Evolutionary conservation across 2,113 vertebrate species (phyloP).

Genomic region (Poeciliopsis occidentalis): DNA sequence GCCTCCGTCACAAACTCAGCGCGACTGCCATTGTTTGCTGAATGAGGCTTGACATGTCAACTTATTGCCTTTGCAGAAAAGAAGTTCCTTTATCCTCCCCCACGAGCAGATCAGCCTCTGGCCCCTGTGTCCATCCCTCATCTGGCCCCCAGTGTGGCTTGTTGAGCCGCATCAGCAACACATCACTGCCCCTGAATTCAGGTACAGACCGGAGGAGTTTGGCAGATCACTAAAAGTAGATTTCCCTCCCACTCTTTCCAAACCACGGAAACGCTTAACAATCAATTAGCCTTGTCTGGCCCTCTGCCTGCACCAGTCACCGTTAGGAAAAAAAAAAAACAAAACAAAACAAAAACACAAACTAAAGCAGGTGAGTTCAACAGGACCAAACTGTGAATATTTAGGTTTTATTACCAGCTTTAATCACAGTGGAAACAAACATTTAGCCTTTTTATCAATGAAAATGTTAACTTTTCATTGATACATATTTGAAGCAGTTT

Average conservation of each 20-base stretch:
- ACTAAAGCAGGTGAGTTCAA: constrained; percentile 35
- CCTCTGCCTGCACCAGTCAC: constrained; percentile 17
- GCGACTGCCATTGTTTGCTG: constrained; percentile 61
- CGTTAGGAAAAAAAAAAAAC: neutral
- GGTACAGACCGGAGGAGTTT: constrained; percentile 74
- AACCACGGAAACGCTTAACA: constrained; percentile 82
- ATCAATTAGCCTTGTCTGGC: constrained; percentile 80
- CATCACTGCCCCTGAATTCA: constrained; percentile 77
- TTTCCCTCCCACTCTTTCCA: constrained; percentile 55
- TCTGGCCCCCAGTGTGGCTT: constrained; percentile 64
- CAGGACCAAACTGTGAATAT: constrained; percentile 1
- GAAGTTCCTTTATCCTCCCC: constrained; percentile 65
- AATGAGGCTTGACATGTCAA: constrained; percentile 74
- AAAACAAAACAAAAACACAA: too few species aligned
- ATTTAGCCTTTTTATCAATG: neutral
- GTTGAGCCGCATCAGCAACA: constrained; percentile 74
- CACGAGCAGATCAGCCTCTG: constrained; percentile 27
- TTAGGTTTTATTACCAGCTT: neutral
- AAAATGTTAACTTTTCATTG: neutral
- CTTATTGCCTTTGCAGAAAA: constrained; percentile 70
- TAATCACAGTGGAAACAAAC: neutral
- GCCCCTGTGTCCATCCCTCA: constrained; percentile 51
- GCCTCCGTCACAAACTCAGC: constrained; percentile 55
- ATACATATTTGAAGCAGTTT: too few species aligned
- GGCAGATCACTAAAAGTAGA: constrained; percentile 71